Evolutionary conservation across 2,888 invertebrate genomes (phyloP).

Genomic region (Patella pellucida): DNA sequence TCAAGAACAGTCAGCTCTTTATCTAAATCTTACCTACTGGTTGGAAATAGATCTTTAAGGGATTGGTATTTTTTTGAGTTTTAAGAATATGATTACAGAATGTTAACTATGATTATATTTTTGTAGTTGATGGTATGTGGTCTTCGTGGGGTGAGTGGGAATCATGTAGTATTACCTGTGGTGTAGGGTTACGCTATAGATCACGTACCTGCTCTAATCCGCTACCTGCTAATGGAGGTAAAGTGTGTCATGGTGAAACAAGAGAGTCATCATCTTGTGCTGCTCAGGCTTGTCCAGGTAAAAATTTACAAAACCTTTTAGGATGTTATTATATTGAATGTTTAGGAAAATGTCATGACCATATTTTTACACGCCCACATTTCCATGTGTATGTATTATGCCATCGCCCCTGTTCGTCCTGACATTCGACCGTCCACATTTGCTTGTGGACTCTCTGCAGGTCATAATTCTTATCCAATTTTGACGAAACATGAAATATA

Average conservation of each 20-base stretch:
- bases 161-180: slow-evolving; percentile 75
- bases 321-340: too few species aligned
- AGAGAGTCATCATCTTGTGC: slow-evolving; percentile 60
- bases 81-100: not conserved
- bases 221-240: slow-evolving; percentile 71
- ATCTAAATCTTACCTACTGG: too few species aligned
- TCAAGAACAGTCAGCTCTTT: too few species aligned
- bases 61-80: not conserved
- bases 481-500: too few species aligned
- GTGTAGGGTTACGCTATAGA: slow-evolving; percentile 74
- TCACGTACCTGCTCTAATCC: slow-evolving; percentile 74
- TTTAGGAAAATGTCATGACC: too few species aligned
- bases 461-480: too few species aligned
- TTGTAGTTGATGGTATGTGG: slow-evolving; percentile 72
- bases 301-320: not conserved
- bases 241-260: slow-evolving; percentile 68
- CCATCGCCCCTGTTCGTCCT: too few species aligned
- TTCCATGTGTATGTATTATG: too few species aligned
- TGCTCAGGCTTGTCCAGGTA: slow-evolving; percentile 62
- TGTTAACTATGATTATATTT: slow-evolving; percentile 11
- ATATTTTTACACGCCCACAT: too few species aligned
- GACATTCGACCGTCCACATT: too few species aligned
- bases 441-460: too few species aligned
- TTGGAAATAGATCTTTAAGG: not conserved
- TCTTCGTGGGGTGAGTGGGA: slow-evolving; percentile 76